phyloP scores from a whole-genome alignment of 2,888 invertebrate species.

The Scaeva pyrastri region DNA sequence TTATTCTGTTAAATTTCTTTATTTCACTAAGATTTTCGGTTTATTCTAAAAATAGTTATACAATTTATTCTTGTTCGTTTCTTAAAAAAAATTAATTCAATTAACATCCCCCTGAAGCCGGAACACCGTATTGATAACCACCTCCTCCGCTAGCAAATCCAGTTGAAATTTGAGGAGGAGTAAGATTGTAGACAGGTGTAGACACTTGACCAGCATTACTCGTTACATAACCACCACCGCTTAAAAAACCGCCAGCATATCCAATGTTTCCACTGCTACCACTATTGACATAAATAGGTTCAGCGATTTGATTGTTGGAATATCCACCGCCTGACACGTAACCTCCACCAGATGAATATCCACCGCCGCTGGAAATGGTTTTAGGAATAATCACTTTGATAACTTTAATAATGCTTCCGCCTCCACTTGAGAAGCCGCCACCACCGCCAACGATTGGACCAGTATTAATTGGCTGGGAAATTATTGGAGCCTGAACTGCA shows the following conservation, averaged over 20 bases:
- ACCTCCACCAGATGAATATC: conserved; percentile 40
- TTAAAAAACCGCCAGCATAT: conserved; percentile 30
- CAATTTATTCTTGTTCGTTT: conserved; percentile 3
- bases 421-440: conserved; percentile 25
- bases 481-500: conserved; percentile 13
- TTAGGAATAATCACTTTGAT: conserved; percentile 63
- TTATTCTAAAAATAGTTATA: not conserved
- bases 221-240: conserved; percentile 25
- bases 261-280: conserved; percentile 35
- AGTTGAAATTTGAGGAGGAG: conserved; percentile 8
- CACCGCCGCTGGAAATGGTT: conserved; percentile 32
- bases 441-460: conserved; percentile 16
- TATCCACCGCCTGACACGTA: conserved; percentile 34
- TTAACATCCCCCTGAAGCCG: conserved; percentile 44
- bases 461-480: conserved; percentile 31
- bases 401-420: conserved; percentile 42
- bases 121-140: conserved; percentile 33
- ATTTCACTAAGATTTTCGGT: not conserved
- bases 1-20: not conserved
- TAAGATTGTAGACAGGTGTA: conserved; percentile 23
- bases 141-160: conserved; percentile 49
- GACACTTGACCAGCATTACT: conserved; percentile 36
- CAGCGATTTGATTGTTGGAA: conserved; percentile 27
- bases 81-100: not conserved
- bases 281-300: conserved; percentile 27